Percentiles rank a stretch among this genome's conserved stretches.
Conservation (phyloP, 2,113 vertebrate genomes). For the Melanerpes aurifrons region DNA sequence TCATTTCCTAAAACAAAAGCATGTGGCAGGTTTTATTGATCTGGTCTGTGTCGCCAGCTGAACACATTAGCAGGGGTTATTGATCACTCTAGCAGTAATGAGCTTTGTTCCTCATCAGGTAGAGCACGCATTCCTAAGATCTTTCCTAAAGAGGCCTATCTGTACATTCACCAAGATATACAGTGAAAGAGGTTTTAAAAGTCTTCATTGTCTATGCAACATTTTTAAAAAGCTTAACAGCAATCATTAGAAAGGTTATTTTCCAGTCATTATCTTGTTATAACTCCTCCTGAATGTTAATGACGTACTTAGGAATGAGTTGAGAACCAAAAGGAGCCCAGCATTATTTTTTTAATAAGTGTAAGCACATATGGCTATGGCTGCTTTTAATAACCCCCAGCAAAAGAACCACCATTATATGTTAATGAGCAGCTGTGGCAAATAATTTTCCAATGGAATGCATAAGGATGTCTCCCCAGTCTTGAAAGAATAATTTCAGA, state of each 20-base stretch:
- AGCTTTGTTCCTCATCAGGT: constrained; percentile 73
- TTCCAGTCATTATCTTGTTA: constrained; percentile 62
- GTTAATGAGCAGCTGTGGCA: background rate
- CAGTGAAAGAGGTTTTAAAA: constrained; percentile 10
- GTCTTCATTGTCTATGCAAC: constrained; percentile 45
- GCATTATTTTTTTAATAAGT: background rate
- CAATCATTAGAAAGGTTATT: constrained; percentile 70
- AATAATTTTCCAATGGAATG: background rate
- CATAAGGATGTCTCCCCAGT: background rate
- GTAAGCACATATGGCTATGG: background rate
- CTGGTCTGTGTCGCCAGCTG: constrained; percentile 77
- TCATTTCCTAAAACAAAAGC: constrained; percentile 85
- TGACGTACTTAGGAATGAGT: constrained; percentile 61
- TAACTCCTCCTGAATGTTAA: constrained; percentile 68
- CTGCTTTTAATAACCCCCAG: background rate
- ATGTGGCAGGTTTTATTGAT: constrained; percentile 82
- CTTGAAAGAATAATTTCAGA: background rate
- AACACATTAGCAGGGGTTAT: constrained; percentile 80
- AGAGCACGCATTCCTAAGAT: constrained; percentile 45
- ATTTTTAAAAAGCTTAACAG: constrained; percentile 52
- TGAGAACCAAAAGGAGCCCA: constrained; percentile 13
- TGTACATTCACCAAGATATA: constrained; percentile 10
- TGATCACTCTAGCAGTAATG: constrained; percentile 75
- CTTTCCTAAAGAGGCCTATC: constrained; percentile 23
- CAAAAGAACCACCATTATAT: background rate